Base-by-base conservation (phyloP, 1,140 invertebrate genomes). In the Drosophila sp. region DNA sequence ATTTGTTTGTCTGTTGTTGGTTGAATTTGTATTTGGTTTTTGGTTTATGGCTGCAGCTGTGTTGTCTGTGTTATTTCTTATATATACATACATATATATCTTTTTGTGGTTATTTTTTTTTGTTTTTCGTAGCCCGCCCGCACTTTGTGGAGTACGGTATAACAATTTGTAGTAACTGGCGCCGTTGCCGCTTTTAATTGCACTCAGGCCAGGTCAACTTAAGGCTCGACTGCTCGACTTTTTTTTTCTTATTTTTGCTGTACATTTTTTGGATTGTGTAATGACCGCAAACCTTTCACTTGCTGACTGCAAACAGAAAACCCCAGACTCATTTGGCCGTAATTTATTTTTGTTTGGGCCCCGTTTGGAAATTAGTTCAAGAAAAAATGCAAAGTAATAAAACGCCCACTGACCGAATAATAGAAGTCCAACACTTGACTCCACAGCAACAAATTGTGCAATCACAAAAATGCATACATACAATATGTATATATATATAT, bases 161-260 rank as follows among this genome's bases (percentile, higher is more conserved):
- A 87, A 87, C 76, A 87, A 87, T 87, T 87, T 87, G 83, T 87
- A 77, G 83, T 69, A 73, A 41, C 70, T 66, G 70, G 65, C 70
- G 84, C 68, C 58, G 60, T 50, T 35, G 50, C 64, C 27, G 30
- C 54, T 79, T 79, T 79, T 79, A 79, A 79, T 79, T 79, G 76
- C 76, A 75, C 67, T 67, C 33, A 35, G 72, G 72, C 50, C 70
- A 60, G 70, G 76, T 78, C 76, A 78, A 50, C 44, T 25, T 50
- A 50, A 50, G 44, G 44, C 44, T 47, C 44, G 17, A 23, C 44
- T 72, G 74, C 70, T 66, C 75, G 66, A 66, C 62, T 75, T 66
- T 66, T 55, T 35, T 33, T 54, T 25, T 35, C 61, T 32, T 35
- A 10, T 47, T 68, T 58, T 44, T 72, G 72, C 72, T 41, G 60